Base-by-base conservation (phyloP, 2,113 vertebrate species). In the Arizona elegans region DNA sequence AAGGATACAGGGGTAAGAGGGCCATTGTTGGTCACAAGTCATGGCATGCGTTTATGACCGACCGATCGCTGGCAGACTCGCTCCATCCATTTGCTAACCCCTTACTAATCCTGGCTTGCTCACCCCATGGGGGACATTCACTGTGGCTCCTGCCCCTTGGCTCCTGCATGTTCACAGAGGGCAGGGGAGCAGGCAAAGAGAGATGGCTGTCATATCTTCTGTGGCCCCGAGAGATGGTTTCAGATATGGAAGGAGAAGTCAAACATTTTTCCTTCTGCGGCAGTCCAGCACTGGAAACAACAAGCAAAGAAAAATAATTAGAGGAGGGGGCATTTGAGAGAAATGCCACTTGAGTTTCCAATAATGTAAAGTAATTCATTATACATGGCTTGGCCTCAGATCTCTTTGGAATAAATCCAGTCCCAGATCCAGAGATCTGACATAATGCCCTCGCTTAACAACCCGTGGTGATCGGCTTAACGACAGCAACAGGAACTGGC, bases 1-100 rank as follows among this genome's bases (percentile, higher is more conserved):
- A 95, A 96, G 96, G 97, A 95, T 86, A 88, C 94, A 58, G 96
- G 96, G 95, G 92, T 91, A 43, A 89, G 94, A 55, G 96, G 96
- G 95, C 91, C 93, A 29, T 59, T 70, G 94, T 92, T 91, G 91
- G 92, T 33, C 33, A 91, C 88, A 19, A 29, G 75, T 50, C 90
- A 88, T 91, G 17, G 95, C 95, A 55, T 96, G 93, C 65, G 65
- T 93, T 92, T 87, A 0, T 88, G 55, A 90, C 94, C 15, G 55
- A 90, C 94, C 15, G 87, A 19, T 38, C 94, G 53, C 65, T 26
- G 87, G 91, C 91, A 50, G 90, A 94, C 93, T 91, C 93, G 53
- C 95, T 92, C 58, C 96, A 94, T 95, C 90, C 19, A 53, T 0
- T 10, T 93, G 90, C 96, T 93, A 86, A 94, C 93, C 6, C 33